Conservation (phyloP, 2,797 vertebrate genomes). For the Notolepis coatsorum region DNA sequence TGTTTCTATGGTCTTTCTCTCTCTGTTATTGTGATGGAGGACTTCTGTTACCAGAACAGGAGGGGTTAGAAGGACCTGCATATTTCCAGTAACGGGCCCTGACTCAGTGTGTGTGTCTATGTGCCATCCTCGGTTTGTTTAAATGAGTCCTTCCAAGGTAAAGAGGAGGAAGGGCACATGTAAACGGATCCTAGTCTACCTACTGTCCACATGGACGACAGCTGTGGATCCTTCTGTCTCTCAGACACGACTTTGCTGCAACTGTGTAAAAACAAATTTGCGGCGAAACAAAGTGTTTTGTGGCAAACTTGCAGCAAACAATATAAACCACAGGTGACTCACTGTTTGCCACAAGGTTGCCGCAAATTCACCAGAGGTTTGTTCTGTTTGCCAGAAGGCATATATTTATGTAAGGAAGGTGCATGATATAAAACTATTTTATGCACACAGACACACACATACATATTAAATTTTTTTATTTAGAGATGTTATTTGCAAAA, state of each 20-base stretch:
- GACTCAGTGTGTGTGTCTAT: constrained; percentile 3
- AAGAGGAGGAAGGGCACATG: constrained; percentile 31
- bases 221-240: constrained; percentile 30
- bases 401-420: too few species aligned
- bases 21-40: constrained; percentile 9
- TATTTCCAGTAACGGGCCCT: constrained; percentile 26
- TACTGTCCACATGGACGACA: constrained; percentile 39
- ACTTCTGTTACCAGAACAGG: constrained; percentile 40
- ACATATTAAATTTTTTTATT: constrained; percentile 38
- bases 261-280: too few species aligned
- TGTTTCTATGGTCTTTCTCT: too few species aligned
- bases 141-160: constrained; percentile 39
- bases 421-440: too few species aligned
- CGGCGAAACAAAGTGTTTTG: too few species aligned
- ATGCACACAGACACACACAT: neutral
- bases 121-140: constrained; percentile 48
- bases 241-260: too few species aligned
- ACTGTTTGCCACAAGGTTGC: too few species aligned
- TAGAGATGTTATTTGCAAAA: neutral
- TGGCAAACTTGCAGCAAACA: too few species aligned
- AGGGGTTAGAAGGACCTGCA: constrained; percentile 23
- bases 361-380: too few species aligned
- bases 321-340: too few species aligned
- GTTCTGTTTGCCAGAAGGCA: too few species aligned
- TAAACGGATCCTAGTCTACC: constrained; percentile 46